Evolutionary conservation across 2,113 vertebrate species (phyloP).

Genomic region (Bubo bubo): DNA sequence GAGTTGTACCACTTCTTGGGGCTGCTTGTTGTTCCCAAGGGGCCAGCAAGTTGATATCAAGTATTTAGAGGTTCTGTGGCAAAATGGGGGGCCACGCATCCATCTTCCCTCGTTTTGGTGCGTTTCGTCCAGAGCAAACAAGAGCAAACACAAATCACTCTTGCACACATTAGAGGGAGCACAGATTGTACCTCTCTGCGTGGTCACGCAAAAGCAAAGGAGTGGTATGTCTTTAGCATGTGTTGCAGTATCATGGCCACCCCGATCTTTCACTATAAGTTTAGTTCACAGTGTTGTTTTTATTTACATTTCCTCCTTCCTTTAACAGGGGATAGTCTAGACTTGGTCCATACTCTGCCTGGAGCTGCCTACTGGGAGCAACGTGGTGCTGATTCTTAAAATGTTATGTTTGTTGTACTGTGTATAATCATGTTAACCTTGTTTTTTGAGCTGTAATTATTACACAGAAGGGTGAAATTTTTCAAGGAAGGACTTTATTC

Average conservation of each 20-base stretch:
- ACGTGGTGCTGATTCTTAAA: not conserved
- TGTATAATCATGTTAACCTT: conserved; percentile 51
- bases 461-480: conserved; percentile 42
- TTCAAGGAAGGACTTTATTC: conserved; percentile 14
- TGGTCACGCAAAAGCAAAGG: accelerated
- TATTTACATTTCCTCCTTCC: not conserved
- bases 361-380: not conserved
- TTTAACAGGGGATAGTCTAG: not conserved
- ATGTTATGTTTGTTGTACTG: conserved; percentile 31
- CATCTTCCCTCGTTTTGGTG: not conserved
- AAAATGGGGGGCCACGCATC: accelerated
- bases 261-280: accelerated
- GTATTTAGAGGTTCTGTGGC: not conserved
- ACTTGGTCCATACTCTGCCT: not conserved
- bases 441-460: conserved; percentile 56
- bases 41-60: not conserved
- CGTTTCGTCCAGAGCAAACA: not conserved
- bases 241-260: no score
- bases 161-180: accelerated
- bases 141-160: not conserved
- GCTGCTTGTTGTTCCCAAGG: not conserved
- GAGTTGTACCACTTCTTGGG: accelerated
- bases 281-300: not conserved
- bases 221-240: not conserved
- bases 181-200: not conserved